Percentiles rank a stretch among this genome's conserved stretches.
phyloP scores from a whole-genome alignment of 2,113 vertebrate species.

The Chiloscyllium plagiosum region DNA sequence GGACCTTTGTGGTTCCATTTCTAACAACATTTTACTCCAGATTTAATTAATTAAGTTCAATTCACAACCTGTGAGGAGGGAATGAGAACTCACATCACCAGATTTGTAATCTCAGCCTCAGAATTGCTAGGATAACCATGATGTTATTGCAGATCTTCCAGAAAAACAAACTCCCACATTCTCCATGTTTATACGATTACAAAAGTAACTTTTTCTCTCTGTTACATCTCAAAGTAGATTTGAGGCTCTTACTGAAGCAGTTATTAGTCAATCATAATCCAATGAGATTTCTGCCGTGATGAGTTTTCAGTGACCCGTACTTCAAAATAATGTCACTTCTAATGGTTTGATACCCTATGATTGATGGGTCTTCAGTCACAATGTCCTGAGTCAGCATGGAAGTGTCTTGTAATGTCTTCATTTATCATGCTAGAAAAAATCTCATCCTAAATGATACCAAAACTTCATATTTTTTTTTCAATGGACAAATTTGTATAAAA shows the following conservation, averaged over 20 bases:
- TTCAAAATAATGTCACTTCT: neutral
- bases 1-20: neutral
- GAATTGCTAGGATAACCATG: neutral
- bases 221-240: neutral
- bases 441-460: neutral
- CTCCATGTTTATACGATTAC: neutral
- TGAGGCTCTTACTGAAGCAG: neutral
- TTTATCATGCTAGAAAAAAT: neutral
- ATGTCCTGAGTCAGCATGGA: neutral
- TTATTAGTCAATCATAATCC: neutral
- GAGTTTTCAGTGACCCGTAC: neutral
- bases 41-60: neutral
- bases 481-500: neutral
- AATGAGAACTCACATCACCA: neutral
- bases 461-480: neutral
- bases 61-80: neutral
- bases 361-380: neutral
- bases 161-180: neutral
- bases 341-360: neutral
- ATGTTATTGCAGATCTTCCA: neutral
- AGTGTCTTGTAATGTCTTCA: neutral
- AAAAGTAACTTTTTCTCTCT: neutral
- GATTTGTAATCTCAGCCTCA: neutral
- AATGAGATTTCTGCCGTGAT: neutral
- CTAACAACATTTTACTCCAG: neutral